A percentile compares a stretch with the other conserved stretches of the same genome.
Evolutionary conservation across 2,888 invertebrate genomes (phyloP).

Genomic region (Allolobophora icterica): DNA sequence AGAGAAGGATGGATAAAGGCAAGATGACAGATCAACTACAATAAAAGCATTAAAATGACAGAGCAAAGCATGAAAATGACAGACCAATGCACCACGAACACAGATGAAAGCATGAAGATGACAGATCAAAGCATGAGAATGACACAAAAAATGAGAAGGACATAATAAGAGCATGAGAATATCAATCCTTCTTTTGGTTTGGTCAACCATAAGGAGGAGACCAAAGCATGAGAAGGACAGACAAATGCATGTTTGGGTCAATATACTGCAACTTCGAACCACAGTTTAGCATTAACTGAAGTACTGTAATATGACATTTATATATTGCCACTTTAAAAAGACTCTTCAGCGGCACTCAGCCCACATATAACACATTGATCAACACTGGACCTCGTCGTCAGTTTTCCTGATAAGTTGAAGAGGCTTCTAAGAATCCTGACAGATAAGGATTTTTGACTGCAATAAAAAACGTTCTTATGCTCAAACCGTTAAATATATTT

Average conservation of each 20-base stretch:
- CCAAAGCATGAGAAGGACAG: no score
- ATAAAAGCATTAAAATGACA: not conserved
- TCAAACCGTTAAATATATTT: not conserved
- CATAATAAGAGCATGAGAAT: no score
- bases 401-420: not conserved
- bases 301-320: not conserved
- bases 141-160: no score
- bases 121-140: no score
- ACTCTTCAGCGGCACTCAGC: not conserved
- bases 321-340: not conserved
- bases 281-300: not conserved
- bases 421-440: not conserved
- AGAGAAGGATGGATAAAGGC: no score
- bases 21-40: no score
- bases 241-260: not conserved
- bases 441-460: conserved; percentile 7
- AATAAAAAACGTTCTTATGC: not conserved
- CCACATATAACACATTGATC: not conserved
- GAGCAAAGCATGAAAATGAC: not conserved
- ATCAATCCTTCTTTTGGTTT: no score
- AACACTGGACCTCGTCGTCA: not conserved
- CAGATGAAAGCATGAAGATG: not conserved
- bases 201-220: no score
- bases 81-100: not conserved
- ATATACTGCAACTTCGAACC: no score